Base-by-base conservation (phyloP, 1,140 invertebrate species). In the Ctenoplectra terminalis region DNA sequence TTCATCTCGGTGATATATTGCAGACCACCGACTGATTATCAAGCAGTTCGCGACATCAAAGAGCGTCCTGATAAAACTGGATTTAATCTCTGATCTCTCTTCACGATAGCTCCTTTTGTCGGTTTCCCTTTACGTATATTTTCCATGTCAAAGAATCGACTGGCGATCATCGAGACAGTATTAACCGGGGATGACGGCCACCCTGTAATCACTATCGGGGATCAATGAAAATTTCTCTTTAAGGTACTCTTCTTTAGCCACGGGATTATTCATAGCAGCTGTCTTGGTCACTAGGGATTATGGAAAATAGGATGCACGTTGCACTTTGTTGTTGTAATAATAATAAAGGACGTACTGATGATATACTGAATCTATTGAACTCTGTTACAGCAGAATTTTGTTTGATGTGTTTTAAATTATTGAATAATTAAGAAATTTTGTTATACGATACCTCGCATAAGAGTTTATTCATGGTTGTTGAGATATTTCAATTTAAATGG, bases 1-100 rank as follows among this genome's bases (percentile, higher is more conserved):
- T 85, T 85, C 43, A 85, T 82, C 67, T 82, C 48, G 26, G 40
- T 46, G 77, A 81, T 84, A 85, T 82, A 84, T 75, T 50, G 46
- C 48, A 17, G 43, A 26, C 64, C 48, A 37, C 63, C 52, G 43
- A 4, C 54, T 73, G 72, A 85, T 82, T 85, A 85, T 82, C 50
- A 77, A 77, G 63, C 73, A 73, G 69, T 82, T 77, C 48, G 77
- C 26, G 58, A 81, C 50, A 81, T 85, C 79, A 85, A 85, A 86
- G 61, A 43, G n/a, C 13, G 17, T 11, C 58, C 75, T 64, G 56
- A 75, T 84, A 84, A 85, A 85, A 75, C 52, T 58, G 75, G 26
- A 84, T 73, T 84, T 80, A 81, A 69, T 81, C 70, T 74, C 43
- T 60, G 64, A 74, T 84, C 63, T 71, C 54, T 70, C 40, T 54